Percentiles rank a stretch among this genome's conserved stretches.
Evolutionary conservation across 2,888 invertebrate genomes (phyloP).

Genomic region (Galerucella calmariensis): DNA sequence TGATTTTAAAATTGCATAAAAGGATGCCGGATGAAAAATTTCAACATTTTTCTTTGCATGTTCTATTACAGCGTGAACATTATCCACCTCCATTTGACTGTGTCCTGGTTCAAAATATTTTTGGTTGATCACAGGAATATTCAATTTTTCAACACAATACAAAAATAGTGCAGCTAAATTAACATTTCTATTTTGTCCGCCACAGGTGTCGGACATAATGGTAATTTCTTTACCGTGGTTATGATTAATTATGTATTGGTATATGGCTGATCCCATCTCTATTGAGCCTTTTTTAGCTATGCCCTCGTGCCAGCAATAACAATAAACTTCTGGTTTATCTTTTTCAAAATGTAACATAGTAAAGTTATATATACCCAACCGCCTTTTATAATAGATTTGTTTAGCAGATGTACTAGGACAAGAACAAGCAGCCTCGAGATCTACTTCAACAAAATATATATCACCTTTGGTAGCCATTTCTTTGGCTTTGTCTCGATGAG

Average conservation of each 20-base stretch:
- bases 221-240: not conserved
- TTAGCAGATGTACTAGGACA: not conserved
- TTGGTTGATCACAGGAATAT: not conserved
- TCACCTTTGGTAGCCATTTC: not conserved
- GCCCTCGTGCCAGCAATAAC: not conserved
- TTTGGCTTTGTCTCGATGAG: not conserved
- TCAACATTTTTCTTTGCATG: not conserved
- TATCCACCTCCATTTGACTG: not conserved
- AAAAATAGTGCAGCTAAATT: not conserved
- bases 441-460: not conserved
- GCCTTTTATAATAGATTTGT: not conserved
- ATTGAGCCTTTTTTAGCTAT: not conserved
- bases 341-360: constrained; percentile 1
- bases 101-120: constrained; percentile 5
- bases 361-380: not conserved
- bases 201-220: not conserved
- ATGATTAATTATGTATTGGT: not conserved
- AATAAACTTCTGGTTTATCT: not conserved
- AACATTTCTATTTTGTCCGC: not conserved
- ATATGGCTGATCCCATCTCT: not conserved
- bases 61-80: not conserved
- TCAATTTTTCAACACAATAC: not conserved
- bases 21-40: not conserved
- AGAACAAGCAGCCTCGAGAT: not conserved
- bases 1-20: not conserved